Conservation (phyloP, 2,797 vertebrate genomes). For the Spinus olivaceus region DNA sequence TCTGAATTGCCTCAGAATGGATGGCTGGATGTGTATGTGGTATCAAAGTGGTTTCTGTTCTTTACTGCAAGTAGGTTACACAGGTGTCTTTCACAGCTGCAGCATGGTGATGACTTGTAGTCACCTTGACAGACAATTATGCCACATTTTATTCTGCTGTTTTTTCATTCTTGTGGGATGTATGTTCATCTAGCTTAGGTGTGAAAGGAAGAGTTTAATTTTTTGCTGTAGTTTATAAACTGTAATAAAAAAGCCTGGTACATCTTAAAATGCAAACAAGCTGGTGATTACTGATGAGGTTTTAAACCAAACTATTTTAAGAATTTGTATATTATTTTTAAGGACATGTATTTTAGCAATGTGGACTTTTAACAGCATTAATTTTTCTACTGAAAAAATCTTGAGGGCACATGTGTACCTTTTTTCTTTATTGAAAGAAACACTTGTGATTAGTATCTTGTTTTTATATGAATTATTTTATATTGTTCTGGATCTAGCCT, state of each 20-base stretch:
- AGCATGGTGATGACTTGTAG: background rate
- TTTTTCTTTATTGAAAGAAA: background rate
- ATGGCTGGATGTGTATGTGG: background rate
- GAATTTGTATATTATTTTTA: background rate
- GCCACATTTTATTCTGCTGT: background rate
- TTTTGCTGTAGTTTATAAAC: background rate
- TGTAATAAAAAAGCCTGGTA: background rate
- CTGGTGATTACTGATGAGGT: background rate
- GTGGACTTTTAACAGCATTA: background rate
- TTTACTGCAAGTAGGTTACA: background rate
- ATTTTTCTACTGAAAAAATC: background rate
- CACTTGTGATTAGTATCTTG: background rate
- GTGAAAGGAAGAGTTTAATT: background rate
- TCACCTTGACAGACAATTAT: background rate
- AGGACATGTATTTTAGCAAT: background rate
- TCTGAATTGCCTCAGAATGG: background rate
- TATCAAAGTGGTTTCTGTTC: background rate
- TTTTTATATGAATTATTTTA: background rate
- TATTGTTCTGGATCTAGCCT: background rate
- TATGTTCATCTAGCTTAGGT: background rate
- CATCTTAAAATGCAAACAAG: background rate
- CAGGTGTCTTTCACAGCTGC: background rate
- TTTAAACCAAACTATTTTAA: background rate
- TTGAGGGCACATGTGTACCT: background rate
- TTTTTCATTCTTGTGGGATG: background rate